Conservation (phyloP, 1,140 invertebrate species). For the Anthonomus grandis region DNA sequence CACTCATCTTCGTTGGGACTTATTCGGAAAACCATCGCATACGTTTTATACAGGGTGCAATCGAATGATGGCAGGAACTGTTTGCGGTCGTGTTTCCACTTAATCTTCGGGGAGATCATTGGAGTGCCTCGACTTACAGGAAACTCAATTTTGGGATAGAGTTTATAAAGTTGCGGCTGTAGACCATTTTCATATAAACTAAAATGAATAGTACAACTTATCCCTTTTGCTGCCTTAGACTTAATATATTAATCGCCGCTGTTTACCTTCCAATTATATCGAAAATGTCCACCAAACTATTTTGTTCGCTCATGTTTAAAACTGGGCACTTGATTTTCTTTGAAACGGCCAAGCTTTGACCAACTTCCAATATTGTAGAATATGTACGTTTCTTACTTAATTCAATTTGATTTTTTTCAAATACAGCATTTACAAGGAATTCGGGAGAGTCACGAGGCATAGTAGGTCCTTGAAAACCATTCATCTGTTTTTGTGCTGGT, state of each 20-base stretch:
- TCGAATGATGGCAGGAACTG: constrained; percentile 41
- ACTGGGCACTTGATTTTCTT: background rate
- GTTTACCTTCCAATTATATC: constrained; percentile 1
- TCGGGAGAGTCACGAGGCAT: background rate
- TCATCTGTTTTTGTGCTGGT: background rate
- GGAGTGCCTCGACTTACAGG: constrained; percentile 62
- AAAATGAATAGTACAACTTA: constrained; percentile 5
- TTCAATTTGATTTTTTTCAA: background rate
- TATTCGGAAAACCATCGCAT: constrained; percentile 28
- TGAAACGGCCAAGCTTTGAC: background rate
- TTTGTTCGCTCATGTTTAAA: background rate
- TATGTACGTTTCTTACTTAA: background rate
- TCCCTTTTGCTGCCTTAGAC: too few species aligned
- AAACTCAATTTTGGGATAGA: constrained; percentile 55
- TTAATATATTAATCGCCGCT: background rate
- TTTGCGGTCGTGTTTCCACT: constrained; percentile 62
- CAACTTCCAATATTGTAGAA: constrained; percentile 6
- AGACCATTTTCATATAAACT: constrained; percentile 61
- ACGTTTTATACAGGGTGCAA: background rate
- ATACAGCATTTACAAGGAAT: background rate
- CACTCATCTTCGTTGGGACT: constrained; percentile 66
- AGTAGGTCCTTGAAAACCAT: background rate
- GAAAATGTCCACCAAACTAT: background rate
- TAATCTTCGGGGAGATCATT: constrained; percentile 58
- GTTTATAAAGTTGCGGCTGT: constrained; percentile 52